phyloP scores from a whole-genome alignment of 2,888 invertebrate species.

The Melipona beecheii region DNA sequence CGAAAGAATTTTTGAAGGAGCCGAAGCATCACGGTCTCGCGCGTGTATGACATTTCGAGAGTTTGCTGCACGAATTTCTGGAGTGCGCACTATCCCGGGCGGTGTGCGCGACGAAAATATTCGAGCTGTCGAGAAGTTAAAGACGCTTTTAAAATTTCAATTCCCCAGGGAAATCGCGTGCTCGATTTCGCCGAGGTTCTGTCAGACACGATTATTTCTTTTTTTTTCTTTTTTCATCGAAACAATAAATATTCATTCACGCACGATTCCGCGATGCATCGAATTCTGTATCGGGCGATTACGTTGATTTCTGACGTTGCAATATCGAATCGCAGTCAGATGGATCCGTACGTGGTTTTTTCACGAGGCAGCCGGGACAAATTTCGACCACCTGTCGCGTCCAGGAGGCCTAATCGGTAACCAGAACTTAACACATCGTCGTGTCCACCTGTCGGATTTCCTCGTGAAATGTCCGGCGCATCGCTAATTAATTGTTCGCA shows the following conservation, averaged over 20 bases:
- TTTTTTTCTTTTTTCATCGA: not conserved
- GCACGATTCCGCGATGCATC: too few relatives aligned
- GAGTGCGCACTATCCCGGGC: conserved; percentile 10
- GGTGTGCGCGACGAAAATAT: conserved; percentile 4
- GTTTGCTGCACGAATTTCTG: conserved; percentile 31
- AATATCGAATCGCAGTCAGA: too few relatives aligned
- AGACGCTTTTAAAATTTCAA: conserved; percentile 41
- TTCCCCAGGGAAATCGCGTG: conserved; percentile 20
- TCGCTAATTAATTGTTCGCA: conserved; percentile 62
- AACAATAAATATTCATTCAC: too few relatives aligned
- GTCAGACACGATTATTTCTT: not conserved
- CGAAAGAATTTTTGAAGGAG: conserved; percentile 33
- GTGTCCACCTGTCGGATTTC: conserved; percentile 61
- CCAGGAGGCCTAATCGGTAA: conserved; percentile 46
- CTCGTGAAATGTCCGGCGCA: conserved; percentile 50
- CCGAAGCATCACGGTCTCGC: conserved; percentile 30
- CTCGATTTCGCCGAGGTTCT: conserved; percentile 14
- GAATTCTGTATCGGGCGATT: too few relatives aligned
- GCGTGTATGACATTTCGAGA: conserved; percentile 34
- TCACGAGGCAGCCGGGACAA: not conserved
- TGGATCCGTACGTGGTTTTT: not conserved
- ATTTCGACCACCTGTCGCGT: conserved; percentile 55
- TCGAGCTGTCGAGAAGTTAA: conserved; percentile 13
- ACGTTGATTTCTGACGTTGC: too few relatives aligned
- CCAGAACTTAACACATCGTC: conserved; percentile 32